A percentile compares a stretch with the other conserved stretches of the same genome.
These are phyloP conservation scores for Boulengeromyrus knoepffleri DNA, from an alignment of 2,113 vertebrate species.

Conservation along the genomic window DNA sequence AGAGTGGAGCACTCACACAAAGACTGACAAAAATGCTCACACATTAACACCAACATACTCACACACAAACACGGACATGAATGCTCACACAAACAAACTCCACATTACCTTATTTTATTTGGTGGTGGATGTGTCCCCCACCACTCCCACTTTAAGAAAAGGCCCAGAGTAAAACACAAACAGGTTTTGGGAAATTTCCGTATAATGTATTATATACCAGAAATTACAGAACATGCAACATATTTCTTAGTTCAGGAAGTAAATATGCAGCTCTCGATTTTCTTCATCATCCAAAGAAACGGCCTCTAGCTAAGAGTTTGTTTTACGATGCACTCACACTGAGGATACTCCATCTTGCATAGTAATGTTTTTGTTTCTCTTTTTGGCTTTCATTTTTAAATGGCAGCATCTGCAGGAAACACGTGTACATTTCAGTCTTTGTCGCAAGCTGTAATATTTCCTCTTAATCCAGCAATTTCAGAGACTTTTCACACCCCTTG, in stretches of 20 bases:
- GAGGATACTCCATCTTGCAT: constrained; percentile 17
- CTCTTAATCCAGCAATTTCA: background rate
- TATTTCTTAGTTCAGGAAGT: constrained; percentile 11
- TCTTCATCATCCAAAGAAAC: background rate
- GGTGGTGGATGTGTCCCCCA: background rate
- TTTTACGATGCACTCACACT: background rate
- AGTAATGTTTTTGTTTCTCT: background rate
- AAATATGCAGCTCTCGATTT: constrained; percentile 14
- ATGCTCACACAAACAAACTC: background rate
- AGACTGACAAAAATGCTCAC: background rate
- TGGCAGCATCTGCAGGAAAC: background rate
- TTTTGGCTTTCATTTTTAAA: background rate
- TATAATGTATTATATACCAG: constrained; percentile 17
- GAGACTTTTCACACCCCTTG: background rate
- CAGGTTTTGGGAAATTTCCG: constrained; percentile 13
- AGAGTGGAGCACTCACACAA: background rate
- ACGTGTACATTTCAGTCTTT: background rate
- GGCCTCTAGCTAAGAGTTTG: background rate
- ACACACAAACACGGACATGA: background rate
- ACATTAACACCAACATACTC: background rate
- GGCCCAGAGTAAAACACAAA: background rate
- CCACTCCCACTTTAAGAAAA: background rate
- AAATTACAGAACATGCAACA: constrained; percentile 24
- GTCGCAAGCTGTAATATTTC: background rate
- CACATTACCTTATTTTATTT: background rate